Conservation (phyloP, 2,113 vertebrate species). For the Nibea albiflora region DNA sequence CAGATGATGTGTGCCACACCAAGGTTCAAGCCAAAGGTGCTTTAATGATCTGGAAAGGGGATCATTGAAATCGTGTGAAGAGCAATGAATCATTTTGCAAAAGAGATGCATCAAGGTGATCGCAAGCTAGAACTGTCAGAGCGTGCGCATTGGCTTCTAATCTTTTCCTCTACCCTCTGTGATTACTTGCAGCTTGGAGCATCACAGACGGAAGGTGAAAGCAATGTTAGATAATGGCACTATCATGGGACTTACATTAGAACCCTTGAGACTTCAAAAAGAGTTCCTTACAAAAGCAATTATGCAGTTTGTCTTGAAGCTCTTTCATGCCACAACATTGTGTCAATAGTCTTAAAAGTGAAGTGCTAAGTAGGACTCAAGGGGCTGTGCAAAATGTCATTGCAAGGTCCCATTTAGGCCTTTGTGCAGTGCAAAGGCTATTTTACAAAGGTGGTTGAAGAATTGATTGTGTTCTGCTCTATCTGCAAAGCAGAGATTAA, state of each 20-base stretch:
- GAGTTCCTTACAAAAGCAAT: constrained; percentile 56
- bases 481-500: constrained; percentile 27
- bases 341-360: constrained; percentile 53
- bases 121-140: constrained; percentile 12
- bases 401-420: constrained; percentile 44
- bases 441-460: constrained; percentile 26
- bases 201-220: constrained; percentile 54
- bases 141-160: constrained; percentile 26
- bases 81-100: constrained; percentile 55
- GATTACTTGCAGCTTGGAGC: constrained; percentile 47
- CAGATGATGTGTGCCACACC: constrained; percentile 37
- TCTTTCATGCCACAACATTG: constrained; percentile 51
- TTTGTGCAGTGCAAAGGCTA: constrained; percentile 16
- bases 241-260: constrained; percentile 62
- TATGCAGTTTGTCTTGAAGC: constrained; percentile 36
- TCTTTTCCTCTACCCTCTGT: constrained; percentile 33
- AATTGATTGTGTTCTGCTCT: constrained; percentile 19
- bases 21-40: constrained; percentile 53
- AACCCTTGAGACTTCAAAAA: constrained; percentile 57
- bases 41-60: constrained; percentile 59
- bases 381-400: constrained; percentile 35
- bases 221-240: constrained; percentile 64
- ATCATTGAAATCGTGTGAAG: constrained; percentile 52
- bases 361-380: constrained; percentile 50
- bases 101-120: constrained; percentile 56